These are phyloP conservation scores for Heterotis niloticus DNA, from an alignment of 2,113 vertebrate species.

Conservation along the genomic window DNA sequence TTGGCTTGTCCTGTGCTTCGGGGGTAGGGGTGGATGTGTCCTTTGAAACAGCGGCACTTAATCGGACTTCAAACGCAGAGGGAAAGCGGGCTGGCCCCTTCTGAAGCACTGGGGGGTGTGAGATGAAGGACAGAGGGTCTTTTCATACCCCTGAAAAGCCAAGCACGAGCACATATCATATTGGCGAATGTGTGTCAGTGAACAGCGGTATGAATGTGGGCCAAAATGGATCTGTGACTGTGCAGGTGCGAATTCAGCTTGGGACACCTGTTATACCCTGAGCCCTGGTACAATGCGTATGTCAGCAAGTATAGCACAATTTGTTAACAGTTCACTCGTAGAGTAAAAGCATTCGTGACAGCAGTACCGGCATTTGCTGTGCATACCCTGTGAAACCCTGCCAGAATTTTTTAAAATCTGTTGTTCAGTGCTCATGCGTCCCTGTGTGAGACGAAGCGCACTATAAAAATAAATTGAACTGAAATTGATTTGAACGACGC, in stretches of 20 bases:
- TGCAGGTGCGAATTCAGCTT: not conserved
- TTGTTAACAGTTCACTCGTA: no score
- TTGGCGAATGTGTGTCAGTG: not conserved
- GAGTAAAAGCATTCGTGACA: no score
- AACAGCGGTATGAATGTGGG: not conserved
- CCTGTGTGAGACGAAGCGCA: no score
- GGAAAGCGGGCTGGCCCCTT: slow-evolving; percentile 4
- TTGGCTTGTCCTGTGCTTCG: slow-evolving; percentile 31
- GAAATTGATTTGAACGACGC: no score
- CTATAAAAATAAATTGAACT: no score
- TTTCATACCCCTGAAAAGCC: not conserved
- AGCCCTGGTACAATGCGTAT: not conserved
- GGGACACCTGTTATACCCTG: not conserved
- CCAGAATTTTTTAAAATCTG: no score
- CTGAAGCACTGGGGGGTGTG: slow-evolving; percentile 7
- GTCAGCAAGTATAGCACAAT: no score
- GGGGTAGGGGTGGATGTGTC: not conserved
- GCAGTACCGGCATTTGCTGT: no score
- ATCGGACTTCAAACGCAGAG: slow-evolving; percentile 30
- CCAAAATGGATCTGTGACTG: not conserved
- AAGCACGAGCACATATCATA: no score
- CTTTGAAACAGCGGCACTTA: slow-evolving; percentile 24
- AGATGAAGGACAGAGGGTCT: slow-evolving; percentile 1
- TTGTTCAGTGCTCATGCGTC: no score
- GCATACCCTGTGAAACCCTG: no score